Conservation (phyloP, 2,113 vertebrate genomes). For the Acanthochromis polyacanthus region DNA sequence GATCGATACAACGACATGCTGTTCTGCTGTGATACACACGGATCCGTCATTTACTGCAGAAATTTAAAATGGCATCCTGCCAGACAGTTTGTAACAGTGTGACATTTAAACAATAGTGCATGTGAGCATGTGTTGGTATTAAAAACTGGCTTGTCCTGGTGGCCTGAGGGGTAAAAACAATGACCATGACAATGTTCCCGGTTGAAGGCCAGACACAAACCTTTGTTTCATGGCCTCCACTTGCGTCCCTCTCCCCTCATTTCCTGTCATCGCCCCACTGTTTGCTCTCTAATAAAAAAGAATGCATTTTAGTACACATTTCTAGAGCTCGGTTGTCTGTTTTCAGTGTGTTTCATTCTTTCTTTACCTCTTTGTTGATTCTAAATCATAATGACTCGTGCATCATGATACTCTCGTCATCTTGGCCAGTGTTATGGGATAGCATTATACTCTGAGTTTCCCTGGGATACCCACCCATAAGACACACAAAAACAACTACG, state of each 20-base stretch:
- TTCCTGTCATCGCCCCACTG: slow-evolving; percentile 27
- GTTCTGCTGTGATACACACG: neutral
- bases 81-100: slow-evolving; percentile 5
- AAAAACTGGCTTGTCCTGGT: neutral
- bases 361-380: neutral
- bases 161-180: slow-evolving; percentile 21
- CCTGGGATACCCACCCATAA: slow-evolving; percentile 17
- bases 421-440: slow-evolving; percentile 8
- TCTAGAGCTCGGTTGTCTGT: neutral
- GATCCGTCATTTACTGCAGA: neutral
- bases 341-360: neutral
- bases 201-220: slow-evolving; percentile 3
- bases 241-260: slow-evolving; percentile 19
- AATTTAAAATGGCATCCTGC: neutral
- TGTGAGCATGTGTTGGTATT: slow-evolving; percentile 4
- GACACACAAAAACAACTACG: slow-evolving; percentile 16
- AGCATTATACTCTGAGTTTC: slow-evolving; percentile 20
- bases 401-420: slow-evolving; percentile 7
- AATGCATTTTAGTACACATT: neutral
- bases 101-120: slow-evolving; percentile 26
- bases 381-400: no score
- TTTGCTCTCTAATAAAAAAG: slow-evolving; percentile 27
- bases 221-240: neutral
- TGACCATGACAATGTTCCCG: neutral
- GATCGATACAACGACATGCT: slow-evolving; percentile 7